Evolutionary conservation across 2,113 vertebrate genomes (phyloP).

Genomic region (Hoplias malabaricus): DNA sequence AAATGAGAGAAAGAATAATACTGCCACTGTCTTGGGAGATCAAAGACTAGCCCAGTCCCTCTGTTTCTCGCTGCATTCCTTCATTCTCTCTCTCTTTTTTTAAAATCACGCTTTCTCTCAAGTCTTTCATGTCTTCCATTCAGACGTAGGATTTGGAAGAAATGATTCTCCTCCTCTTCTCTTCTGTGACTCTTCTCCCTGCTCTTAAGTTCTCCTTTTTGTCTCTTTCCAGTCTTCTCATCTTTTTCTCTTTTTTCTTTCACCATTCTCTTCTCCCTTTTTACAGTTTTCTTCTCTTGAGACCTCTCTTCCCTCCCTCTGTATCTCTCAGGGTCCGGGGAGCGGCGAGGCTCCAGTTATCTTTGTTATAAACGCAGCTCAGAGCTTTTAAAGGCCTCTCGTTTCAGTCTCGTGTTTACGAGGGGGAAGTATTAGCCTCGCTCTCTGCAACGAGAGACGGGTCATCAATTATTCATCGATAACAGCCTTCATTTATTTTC

Average conservation of each 20-base stretch:
- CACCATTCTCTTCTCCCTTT: neutral
- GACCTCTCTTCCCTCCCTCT: neutral
- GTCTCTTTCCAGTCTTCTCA: neutral
- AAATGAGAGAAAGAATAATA: neutral
- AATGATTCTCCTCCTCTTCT: neutral
- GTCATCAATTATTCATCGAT: slow-evolving; percentile 53
- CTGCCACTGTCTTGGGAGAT: slow-evolving; percentile 40
- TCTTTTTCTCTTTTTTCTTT: neutral
- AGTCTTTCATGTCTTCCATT: slow-evolving; percentile 40
- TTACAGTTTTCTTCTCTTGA: neutral
- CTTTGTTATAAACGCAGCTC: neutral
- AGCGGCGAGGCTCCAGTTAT: neutral
- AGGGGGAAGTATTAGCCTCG: neutral
- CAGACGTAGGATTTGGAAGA: neutral
- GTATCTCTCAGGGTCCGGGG: neutral
- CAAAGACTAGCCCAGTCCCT: slow-evolving; percentile 33
- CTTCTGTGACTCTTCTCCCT: neutral
- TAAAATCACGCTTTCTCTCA: slow-evolving; percentile 36
- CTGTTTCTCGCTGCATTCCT: neutral
- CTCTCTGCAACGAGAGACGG: slow-evolving; percentile 26
- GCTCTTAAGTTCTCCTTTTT: neutral
- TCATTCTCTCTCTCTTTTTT: slow-evolving; percentile 25
- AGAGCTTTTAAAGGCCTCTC: slow-evolving; percentile 7
- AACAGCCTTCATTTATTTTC: slow-evolving; percentile 47
- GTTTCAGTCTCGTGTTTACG: slow-evolving; percentile 4